These are phyloP conservation scores for Eupeodes latifasciatus DNA, from an alignment of 2,888 invertebrate genomes.

Conservation along the genomic window DNA sequence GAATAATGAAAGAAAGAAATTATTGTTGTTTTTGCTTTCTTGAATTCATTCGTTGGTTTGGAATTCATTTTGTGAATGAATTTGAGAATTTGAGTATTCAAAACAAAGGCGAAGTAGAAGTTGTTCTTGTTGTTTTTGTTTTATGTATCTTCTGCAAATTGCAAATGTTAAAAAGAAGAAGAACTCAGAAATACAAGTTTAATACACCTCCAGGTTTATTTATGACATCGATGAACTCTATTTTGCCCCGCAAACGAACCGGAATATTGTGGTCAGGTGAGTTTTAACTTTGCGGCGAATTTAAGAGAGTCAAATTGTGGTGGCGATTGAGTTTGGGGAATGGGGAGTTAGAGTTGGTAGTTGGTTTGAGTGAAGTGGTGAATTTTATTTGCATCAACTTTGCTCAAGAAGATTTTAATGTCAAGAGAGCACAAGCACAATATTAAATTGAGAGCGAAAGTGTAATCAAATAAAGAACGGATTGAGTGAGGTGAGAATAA, in stretches of 20 bases:
- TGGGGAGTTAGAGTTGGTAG: too few relatives aligned
- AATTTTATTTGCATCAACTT: not conserved
- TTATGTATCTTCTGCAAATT: not conserved
- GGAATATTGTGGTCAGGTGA: slow-evolving; percentile 23
- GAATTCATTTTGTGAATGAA: slow-evolving; percentile 45
- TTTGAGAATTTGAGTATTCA: slow-evolving; percentile 57
- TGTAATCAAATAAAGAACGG: not conserved
- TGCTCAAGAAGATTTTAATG: too few relatives aligned
- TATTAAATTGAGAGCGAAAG: too few relatives aligned
- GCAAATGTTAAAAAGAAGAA: not conserved
- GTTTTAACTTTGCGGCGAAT: slow-evolving; percentile 53
- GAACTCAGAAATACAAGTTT: not conserved
- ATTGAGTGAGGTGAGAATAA: too few relatives aligned
- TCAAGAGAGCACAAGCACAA: not conserved
- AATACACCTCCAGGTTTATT: not conserved
- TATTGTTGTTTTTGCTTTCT: slow-evolving; percentile 8
- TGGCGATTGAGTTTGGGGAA: not conserved
- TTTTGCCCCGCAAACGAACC: not conserved
- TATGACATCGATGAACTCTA: slow-evolving; percentile 31
- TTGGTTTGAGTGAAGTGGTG: slow-evolving; percentile 3
- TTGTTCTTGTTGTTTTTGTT: not conserved
- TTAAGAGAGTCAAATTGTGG: not conserved
- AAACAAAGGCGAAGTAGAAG: slow-evolving; percentile 65
- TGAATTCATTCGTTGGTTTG: slow-evolving; percentile 31
- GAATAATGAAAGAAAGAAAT: slow-evolving; percentile 11